Evolutionary conservation across 2,888 invertebrate species (phyloP), one percentile per base, ranked within the genome.

Genomic region (Cyrtodaria siliqua): DNA sequence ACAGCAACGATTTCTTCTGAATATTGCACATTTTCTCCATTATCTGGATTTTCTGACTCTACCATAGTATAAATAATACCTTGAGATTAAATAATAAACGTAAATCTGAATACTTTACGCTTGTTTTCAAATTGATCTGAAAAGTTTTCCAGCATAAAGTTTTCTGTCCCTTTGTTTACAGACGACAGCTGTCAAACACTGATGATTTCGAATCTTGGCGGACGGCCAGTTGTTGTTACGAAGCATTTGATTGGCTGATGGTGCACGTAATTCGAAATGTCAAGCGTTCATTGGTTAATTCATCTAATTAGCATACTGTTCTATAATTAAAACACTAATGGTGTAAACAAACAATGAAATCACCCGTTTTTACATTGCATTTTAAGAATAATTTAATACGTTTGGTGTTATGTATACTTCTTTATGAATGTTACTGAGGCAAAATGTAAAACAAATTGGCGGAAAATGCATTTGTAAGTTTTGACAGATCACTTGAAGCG

Each of bases 171-270:
- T 79, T 76, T 72, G 68, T 73, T 66, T 78, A 80, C 83, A 84
- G 84, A 82, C 84, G 82, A 78, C 81, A 83, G 79, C 82, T 83
- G 85, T 83, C 85, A 85, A 83, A 79, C 69, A 61, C 67, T 59
- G 67, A 50, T 71, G 68, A 71, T 74, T 84, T 86, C 80, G 78
- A 86, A 86, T 75, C 38, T 84, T 86, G 86, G 84, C 86, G 84
- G 79, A 70, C 73, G 62, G 60, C 74, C 77, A 74, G 72, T 59
- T 42, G 44, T 55, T 79, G 78, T 60, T 59, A 77, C 72, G 50
- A 12, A n/a, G 18, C 4, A n/a, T 82, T 68, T 81, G 53, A 84
- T 85, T 85, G 83, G 85, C 42, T 50, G 18, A 44, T 14, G 9
- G 40, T 20, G 60, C 42, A 8, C 29, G 18, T 20, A 26, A 18